Evolutionary conservation across 2,113 vertebrate species (phyloP), one percentile per base, ranked within the genome.

Genomic region (Myxocyprinus asiaticus): DNA sequence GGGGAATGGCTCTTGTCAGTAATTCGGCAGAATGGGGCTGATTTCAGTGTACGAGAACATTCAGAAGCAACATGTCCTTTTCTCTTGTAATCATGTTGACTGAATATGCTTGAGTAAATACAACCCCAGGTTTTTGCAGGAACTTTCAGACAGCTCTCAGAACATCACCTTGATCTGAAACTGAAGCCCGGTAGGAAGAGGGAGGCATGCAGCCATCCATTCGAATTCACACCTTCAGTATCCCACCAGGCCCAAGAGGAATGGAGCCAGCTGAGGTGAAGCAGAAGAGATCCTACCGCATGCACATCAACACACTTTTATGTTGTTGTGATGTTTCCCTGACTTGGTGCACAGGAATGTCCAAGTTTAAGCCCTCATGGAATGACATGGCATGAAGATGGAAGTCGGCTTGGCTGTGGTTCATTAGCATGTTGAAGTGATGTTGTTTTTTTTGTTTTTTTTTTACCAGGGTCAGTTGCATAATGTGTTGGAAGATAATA

Each of bases 401-500:
- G 14, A 48, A 4, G 15, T 7, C 9, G 65, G 12, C 17, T 50
- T 68, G 66, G 17, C 45, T 78, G 55, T 78, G 77, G 67, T 62
- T 51, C 48, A 51, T 58, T 59, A 51, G n/a, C 56, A 62, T 58
- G 67, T 70, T 51, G n/a, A 17, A 59, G 69, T 59, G 44, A 72
- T 47, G 69, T 70, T n/a, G n/a, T n/a, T n/a, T n/a, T n/a, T n/a
- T 78, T 59, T 78, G 33, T 33, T 33, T 33, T 33, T 33, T 33
- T 33, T 33, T 33, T 33, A 33, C 66, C 61, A 10, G 5, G 42
- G 44, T 78, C 66, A 42, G 67, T 70, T 78, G 58, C 66, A 69
- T 70, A 78, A 78, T 33, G 22, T 69, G 77, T 62, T 45, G 59
- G 3, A 9, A 67, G 43, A 68, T 78, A 78, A 78, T 68, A 67